phyloP scores from a whole-genome alignment of 2,888 invertebrate species.

The Hanleya hanleyi region DNA sequence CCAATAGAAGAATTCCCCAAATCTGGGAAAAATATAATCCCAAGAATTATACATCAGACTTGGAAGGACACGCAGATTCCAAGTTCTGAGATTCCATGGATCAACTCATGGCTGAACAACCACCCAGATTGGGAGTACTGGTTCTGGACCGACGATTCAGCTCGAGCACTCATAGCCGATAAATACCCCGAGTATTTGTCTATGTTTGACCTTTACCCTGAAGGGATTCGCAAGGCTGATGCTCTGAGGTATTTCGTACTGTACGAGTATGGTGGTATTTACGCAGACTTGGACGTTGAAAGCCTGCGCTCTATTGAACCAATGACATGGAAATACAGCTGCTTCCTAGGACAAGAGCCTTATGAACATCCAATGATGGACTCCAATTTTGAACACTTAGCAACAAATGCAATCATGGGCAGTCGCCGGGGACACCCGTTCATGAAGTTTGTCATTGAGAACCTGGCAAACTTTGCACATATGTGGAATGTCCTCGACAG shows the following conservation, averaged over 20 bases:
- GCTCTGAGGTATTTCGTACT: constrained; percentile 67
- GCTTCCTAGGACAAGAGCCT: constrained; percentile 65
- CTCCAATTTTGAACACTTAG: constrained; percentile 58
- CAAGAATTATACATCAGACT: constrained; percentile 65
- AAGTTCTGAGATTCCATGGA: constrained; percentile 55
- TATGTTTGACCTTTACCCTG: constrained; percentile 58
- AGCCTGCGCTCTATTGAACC: constrained; percentile 60
- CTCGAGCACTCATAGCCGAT: constrained; percentile 56
- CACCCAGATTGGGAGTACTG: constrained; percentile 70
- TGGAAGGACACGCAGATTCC: constrained; percentile 61
- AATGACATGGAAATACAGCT: constrained; percentile 51
- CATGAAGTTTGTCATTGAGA: constrained; percentile 56
- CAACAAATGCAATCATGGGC: constrained; percentile 65
- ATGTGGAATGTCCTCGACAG: constrained; percentile 65
- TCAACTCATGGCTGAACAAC: constrained; percentile 59
- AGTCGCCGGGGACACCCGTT: constrained; percentile 62
- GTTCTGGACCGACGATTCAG: constrained; percentile 70
- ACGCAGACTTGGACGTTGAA: constrained; percentile 69
- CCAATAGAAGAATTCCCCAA: constrained; percentile 49
- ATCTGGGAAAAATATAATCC: constrained; percentile 44
- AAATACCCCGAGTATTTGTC: constrained; percentile 56
- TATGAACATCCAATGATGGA: constrained; percentile 63
- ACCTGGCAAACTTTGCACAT: constrained; percentile 51
- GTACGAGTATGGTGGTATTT: constrained; percentile 68
- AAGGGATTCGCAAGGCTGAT: constrained; percentile 65